A percentile compares a stretch with the other conserved stretches of the same genome.
Evolutionary conservation across 2,113 vertebrate species (phyloP).

Genomic region (Labrus mixtus): DNA sequence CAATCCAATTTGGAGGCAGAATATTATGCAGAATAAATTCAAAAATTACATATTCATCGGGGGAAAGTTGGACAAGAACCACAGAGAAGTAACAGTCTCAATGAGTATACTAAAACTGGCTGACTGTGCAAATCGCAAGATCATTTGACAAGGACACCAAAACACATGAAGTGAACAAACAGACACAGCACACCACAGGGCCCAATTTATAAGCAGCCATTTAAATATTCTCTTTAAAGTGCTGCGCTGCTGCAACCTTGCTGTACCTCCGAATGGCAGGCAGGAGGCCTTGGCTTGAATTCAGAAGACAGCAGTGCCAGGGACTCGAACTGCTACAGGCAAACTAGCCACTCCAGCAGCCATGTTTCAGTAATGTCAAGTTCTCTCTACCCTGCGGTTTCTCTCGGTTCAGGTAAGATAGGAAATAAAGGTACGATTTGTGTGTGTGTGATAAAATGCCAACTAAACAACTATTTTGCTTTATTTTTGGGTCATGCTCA

Average conservation of each 20-base stretch:
- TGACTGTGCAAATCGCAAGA: slow-evolving; percentile 40
- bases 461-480: neutral
- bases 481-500: neutral
- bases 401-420: slow-evolving; percentile 26
- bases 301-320: slow-evolving; percentile 51
- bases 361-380: slow-evolving; percentile 53
- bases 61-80: slow-evolving; percentile 23
- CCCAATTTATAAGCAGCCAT: slow-evolving; percentile 60
- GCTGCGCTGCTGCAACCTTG: slow-evolving; percentile 52
- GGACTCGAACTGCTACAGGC: slow-evolving; percentile 41
- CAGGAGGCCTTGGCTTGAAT: slow-evolving; percentile 63
- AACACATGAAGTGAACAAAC: slow-evolving; percentile 52
- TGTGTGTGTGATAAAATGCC: slow-evolving; percentile 24
- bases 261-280: slow-evolving; percentile 43
- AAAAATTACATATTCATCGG: slow-evolving; percentile 3
- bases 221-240: slow-evolving; percentile 72
- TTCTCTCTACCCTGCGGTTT: slow-evolving; percentile 47
- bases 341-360: slow-evolving; percentile 58
- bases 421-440: slow-evolving; percentile 5
- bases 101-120: neutral
- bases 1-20: slow-evolving; percentile 42
- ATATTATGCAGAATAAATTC: slow-evolving; percentile 12
- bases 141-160: slow-evolving; percentile 61
- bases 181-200: slow-evolving; percentile 48
- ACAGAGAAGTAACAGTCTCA: slow-evolving; percentile 14